These are phyloP conservation scores for Halcyon malimbica DNA, from an alignment of 2,113 vertebrate species.

Conservation along the genomic window DNA sequence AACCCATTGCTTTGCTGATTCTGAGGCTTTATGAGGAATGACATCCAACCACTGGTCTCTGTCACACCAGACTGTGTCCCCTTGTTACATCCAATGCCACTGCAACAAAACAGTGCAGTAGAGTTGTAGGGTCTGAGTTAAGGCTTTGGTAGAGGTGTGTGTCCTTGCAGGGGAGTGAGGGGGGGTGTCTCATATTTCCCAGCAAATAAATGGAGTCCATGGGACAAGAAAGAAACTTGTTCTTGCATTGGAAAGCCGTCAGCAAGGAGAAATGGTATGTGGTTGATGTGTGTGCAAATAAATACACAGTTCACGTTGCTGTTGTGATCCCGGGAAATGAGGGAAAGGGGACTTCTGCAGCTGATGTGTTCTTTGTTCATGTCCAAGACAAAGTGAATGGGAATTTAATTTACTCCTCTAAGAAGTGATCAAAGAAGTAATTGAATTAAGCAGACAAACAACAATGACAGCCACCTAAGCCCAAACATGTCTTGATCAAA, in stretches of 20 bases:
- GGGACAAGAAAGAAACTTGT: not conserved
- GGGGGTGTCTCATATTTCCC: not conserved
- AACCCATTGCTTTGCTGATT: not conserved
- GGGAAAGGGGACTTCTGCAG: not conserved
- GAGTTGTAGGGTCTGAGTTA: not conserved
- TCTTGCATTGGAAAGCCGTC: not conserved
- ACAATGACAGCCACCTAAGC: not conserved
- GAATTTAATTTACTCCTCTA: slow-evolving; percentile 3
- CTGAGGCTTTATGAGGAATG: not conserved
- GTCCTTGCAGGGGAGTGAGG: not conserved
- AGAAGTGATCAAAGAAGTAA: slow-evolving; percentile 15
- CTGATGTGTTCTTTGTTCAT: not conserved
- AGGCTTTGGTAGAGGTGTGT: not conserved
- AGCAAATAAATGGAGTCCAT: not conserved
- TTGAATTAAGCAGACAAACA: slow-evolving; percentile 16
- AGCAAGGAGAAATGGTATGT: not conserved
- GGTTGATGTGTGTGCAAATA: not conserved
- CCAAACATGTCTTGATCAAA: not conserved
- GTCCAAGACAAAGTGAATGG: not conserved
- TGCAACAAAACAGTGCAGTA: not conserved
- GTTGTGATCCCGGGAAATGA: not conserved
- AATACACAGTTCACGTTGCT: not conserved
- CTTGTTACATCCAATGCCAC: not conserved
- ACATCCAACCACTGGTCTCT: not conserved
- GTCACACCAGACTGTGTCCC: accelerated